Base-by-base conservation (phyloP, 2,797 vertebrate genomes). In the Pangasius larnaudii region DNA sequence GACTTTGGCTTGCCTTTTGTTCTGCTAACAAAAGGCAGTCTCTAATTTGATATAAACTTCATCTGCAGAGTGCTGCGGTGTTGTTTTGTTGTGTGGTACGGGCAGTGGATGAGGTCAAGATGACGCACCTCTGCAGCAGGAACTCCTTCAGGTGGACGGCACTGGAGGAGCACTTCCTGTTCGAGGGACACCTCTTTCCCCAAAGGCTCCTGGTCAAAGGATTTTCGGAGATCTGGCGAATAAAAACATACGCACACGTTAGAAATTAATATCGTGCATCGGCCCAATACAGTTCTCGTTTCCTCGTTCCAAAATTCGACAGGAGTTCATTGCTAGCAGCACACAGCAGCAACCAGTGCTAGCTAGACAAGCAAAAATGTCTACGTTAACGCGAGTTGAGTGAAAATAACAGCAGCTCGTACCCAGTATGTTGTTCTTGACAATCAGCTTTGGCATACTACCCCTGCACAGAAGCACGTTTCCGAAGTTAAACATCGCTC, bases 141-240 rank as follows among this genome's bases (percentile, higher is more conserved):
- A 93, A 99, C 97, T 91, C 98, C 98, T 97, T 99, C 98, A 3
- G 98, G 98, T 75, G 98, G 98, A 22, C 98, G 97, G 92, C 98
- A 99, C 85, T 99, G 98, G n/a, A 99, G 97, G 61, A 99, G 93
- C 74, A 99, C 98, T 93, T 99, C 98, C 94, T 99, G 98, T 91
- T 99, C 98, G 53, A 99, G 94, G 1, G 97, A 97, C 7, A 99
- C 98, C 95, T 99, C 98, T 92, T 99, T 99, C 71, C 98, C 98
- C 51, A 99, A 93, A n/a, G 98, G 98, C 84, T 99, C 98, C 92
- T 99, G 98, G 91, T 99, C 98, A 27, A 99, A 99, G 0, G 98
- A 99, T 92, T 99, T 99, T 91, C 97, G 97, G 78, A 99, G 95
- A 94, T 99, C 98, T 99, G 88, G 0, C 88, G 90, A 88, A 88